Evolutionary conservation across 2,888 invertebrate genomes (phyloP).

Genomic region (Volucella inflata): DNA sequence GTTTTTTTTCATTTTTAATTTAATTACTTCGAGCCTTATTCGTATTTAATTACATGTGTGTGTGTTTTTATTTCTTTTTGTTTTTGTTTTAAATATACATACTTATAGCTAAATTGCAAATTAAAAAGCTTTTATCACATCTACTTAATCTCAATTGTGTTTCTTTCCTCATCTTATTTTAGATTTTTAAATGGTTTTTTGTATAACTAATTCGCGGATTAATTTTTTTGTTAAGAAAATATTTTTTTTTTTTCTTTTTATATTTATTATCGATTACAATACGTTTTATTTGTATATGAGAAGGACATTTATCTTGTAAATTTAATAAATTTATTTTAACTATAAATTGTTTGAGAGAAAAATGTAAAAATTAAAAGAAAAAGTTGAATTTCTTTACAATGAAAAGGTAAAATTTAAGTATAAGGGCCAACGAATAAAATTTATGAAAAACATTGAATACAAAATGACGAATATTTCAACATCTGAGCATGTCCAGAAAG

Average conservation of each 20-base stretch:
- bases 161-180: conserved; percentile 32
- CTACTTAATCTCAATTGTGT: conserved; percentile 73
- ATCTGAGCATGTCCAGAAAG: too few relatives aligned
- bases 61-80: conserved; percentile 6
- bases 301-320: conserved; percentile 25
- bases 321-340: neutral
- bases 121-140: conserved; percentile 75
- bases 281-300: conserved; percentile 60
- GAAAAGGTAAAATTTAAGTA: too few relatives aligned
- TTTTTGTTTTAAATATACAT: conserved; percentile 22
- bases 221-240: conserved; percentile 44
- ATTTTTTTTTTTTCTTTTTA: conserved; percentile 8
- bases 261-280: conserved; percentile 45
- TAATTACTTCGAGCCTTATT: conserved; percentile 51
- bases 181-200: conserved; percentile 11
- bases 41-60: conserved; percentile 26
- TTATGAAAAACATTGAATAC: too few relatives aligned
- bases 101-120: conserved; percentile 70
- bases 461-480: too few relatives aligned
- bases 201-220: conserved; percentile 40
- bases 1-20: conserved; percentile 21
- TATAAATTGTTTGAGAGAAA: neutral
- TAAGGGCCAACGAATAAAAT: too few relatives aligned
- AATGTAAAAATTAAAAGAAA: neutral
- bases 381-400: too few relatives aligned